Base-by-base conservation (phyloP, 1,140 invertebrate genomes). In the Heliconius hewitsoni region DNA sequence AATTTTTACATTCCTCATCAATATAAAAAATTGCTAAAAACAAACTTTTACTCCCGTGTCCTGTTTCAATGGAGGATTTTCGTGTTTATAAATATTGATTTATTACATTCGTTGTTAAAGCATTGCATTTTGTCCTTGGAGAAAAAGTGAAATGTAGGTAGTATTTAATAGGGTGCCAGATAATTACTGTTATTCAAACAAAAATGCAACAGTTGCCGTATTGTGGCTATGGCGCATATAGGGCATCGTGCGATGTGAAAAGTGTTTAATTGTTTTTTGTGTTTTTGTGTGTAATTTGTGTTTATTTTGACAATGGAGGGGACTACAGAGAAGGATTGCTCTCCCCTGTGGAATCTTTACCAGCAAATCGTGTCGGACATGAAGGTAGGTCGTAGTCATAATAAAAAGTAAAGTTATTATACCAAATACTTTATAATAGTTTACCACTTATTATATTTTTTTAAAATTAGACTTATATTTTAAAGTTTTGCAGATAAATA, bases 61-160 rank as follows among this genome's bases (percentile, higher is more conserved):
- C 70, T 66, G 80, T 81, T 83, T 87, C 87, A 87, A 90, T 90
- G 86, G 87, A 88, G 90, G 88, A 87, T 92, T 85, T 89, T 89
- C 83, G 83, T 93, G 91, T 93, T 93, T 94, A 93, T 93, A 94
- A 94, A 94, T 94, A 94, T 94, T 94, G 93, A 94, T 94, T 93
- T 91, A 91, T 91, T 88, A 84, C 86, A 85, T 87, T 87, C 87
- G 77, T 85, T 90, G 85, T 89, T 89, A 86, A 79, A 85, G 79
- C 77, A 80, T 86, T 90, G 83, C 76, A 82, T 86, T 88, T 82
- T 85, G 83, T 84, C 76, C 81, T 81, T 55, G 84, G 86, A 84
- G 82, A 84, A 87, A 77, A 82, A 87, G 88, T 92, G 93, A 89
- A 90, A 92, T 93, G 92, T 93, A 93, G 89, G 85, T 87, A 84